phyloP scores from a whole-genome alignment of 2,113 vertebrate species.

The Sceloporus tristichus region DNA sequence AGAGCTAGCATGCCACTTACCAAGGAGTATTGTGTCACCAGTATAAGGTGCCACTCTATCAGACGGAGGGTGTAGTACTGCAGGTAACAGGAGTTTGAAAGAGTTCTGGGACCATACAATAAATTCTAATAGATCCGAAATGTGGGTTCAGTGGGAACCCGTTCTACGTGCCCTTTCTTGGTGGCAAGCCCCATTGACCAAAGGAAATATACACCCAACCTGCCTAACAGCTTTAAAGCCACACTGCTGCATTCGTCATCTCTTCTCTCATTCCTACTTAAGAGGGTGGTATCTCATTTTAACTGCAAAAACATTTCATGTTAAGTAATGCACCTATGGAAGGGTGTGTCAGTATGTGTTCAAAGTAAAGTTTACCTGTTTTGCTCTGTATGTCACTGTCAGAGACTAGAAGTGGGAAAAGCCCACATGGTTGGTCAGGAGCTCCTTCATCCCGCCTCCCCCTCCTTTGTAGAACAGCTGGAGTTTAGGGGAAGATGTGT shows the following conservation, averaged over 20 bases:
- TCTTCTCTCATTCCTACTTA: neutral
- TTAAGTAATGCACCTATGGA: neutral
- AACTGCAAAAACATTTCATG: neutral
- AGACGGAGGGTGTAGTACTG: neutral
- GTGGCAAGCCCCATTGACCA: neutral
- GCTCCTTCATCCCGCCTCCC: neutral
- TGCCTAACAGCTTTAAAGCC: neutral
- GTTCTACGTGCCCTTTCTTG: neutral
- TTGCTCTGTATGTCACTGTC: neutral
- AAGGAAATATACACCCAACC: neutral
- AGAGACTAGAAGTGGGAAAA: neutral
- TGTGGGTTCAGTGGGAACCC: neutral
- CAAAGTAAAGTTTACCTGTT: neutral
- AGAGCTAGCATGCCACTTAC: conserved; percentile 7
- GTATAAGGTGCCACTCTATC: neutral
- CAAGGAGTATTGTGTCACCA: neutral
- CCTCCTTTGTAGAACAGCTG: conserved; percentile 65
- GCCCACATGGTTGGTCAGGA: neutral
- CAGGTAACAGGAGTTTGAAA: neutral
- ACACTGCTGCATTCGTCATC: neutral
- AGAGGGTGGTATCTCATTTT: neutral
- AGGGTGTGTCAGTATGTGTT: neutral
- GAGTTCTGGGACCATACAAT: neutral
- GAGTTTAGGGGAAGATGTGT: conserved; percentile 44
- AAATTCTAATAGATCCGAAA: neutral